phyloP scores from a whole-genome alignment of 2,113 vertebrate species.

The Neodon shergylaensis region DNA sequence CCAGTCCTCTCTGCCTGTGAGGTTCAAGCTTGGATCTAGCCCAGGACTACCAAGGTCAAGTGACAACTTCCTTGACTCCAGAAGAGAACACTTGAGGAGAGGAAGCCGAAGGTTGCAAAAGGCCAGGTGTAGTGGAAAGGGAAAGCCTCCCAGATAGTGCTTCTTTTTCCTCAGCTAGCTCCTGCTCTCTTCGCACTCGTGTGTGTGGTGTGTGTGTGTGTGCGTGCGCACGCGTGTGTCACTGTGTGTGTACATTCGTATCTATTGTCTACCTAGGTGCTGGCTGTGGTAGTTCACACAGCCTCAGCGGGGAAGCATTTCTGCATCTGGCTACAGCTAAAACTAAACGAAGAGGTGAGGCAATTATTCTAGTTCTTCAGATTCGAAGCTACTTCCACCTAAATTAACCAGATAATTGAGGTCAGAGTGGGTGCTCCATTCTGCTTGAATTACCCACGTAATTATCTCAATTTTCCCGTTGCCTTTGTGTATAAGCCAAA shows the following conservation, averaged over 20 bases:
- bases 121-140: neutral
- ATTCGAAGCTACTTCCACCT: constrained; percentile 40
- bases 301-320: neutral
- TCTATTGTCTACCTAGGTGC: neutral
- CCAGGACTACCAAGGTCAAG: constrained; percentile 10
- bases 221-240: too few species aligned
- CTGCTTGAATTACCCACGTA: neutral
- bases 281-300: neutral
- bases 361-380: constrained; percentile 37
- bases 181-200: neutral
- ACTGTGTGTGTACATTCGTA: accelerated
- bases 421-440: constrained; percentile 37
- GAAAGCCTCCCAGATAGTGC: neutral
- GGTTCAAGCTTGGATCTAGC: neutral
- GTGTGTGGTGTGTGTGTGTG: accelerated
- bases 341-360: constrained; percentile 5
- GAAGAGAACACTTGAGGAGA: neutral
- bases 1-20: neutral
- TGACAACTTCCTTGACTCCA: neutral
- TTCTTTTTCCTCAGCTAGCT: neutral
- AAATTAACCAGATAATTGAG: constrained; percentile 51
- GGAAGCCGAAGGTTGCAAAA: neutral
- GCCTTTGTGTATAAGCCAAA: constrained; percentile 8
- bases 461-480: neutral
- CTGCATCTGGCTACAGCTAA: neutral